A percentile compares a stretch with the other conserved stretches of the same genome.
phyloP scores from a whole-genome alignment of 1,140 invertebrate genomes.

The Zaprionus kolodkinae region DNA sequence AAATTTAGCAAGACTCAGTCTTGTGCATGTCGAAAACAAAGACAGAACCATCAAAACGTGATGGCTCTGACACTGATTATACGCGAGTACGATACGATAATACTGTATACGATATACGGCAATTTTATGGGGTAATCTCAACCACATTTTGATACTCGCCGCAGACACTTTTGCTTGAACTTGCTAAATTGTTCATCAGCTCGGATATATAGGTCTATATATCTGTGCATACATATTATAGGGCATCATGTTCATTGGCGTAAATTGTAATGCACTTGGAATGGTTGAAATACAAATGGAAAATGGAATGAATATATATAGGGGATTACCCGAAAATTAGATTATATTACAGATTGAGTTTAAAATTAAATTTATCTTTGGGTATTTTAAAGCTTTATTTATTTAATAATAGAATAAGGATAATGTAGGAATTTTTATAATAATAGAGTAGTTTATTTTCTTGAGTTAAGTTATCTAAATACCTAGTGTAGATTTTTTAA shows the following conservation, averaged over 20 bases:
- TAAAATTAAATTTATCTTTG: not conserved
- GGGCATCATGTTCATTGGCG: slow-evolving; percentile 40
- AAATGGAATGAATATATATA: not conserved
- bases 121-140: slow-evolving; percentile 13
- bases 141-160: slow-evolving; percentile 11
- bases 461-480: no score
- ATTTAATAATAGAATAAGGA: not conserved
- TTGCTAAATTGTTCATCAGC: slow-evolving; percentile 54
- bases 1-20: slow-evolving; percentile 54
- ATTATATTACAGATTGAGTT: not conserved
- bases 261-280: slow-evolving; percentile 40
- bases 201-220: slow-evolving; percentile 14
- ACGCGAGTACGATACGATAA: slow-evolving; percentile 1
- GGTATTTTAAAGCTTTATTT: no score
- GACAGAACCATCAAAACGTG: slow-evolving; percentile 42
- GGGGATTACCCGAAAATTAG: not conserved
- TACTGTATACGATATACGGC: not conserved
- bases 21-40: slow-evolving; percentile 30
- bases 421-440: not conserved
- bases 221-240: slow-evolving; percentile 30
- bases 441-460: not conserved
- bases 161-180: slow-evolving; percentile 38
- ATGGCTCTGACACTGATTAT: slow-evolving; percentile 58
- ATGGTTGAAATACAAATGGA: not conserved
- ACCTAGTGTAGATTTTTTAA: no score